Evolutionary conservation across 1,140 invertebrate species (phyloP).

Genomic region (Arctopsyche grandis): DNA sequence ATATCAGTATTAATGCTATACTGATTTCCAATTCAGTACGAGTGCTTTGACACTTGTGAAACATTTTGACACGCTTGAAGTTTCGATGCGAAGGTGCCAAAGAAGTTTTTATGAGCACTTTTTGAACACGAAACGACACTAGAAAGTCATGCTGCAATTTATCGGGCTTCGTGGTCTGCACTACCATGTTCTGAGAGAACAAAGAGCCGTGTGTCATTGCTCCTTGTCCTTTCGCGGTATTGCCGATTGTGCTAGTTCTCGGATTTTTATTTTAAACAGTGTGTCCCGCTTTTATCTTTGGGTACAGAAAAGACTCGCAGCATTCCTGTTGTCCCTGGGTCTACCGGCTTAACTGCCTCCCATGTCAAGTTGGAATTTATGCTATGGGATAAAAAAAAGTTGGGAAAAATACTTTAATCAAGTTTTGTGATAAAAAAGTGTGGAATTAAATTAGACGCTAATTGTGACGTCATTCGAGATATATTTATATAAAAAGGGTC

Average conservation of each 20-base stretch:
- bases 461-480: too few species aligned
- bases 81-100: not conserved
- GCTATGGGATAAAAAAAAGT: not conserved
- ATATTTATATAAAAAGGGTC: too few species aligned
- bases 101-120: not conserved
- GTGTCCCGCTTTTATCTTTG: not conserved
- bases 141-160: not conserved
- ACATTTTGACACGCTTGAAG: not conserved
- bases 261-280: not conserved
- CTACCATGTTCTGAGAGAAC: not conserved
- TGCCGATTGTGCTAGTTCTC: not conserved
- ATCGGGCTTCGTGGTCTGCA: not conserved
- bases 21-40: too few species aligned
- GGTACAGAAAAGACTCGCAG: not conserved
- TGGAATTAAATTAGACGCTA: too few species aligned
- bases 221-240: constrained; percentile 2
- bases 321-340: constrained; percentile 17
- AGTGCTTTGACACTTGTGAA: too few species aligned
- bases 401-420: too few species aligned
- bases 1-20: too few species aligned
- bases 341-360: not conserved
- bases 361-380: not conserved
- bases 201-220: not conserved
- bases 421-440: too few species aligned
- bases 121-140: not conserved